Base-by-base conservation (phyloP, 1,140 invertebrate genomes). In the Euglossa dilemma region DNA sequence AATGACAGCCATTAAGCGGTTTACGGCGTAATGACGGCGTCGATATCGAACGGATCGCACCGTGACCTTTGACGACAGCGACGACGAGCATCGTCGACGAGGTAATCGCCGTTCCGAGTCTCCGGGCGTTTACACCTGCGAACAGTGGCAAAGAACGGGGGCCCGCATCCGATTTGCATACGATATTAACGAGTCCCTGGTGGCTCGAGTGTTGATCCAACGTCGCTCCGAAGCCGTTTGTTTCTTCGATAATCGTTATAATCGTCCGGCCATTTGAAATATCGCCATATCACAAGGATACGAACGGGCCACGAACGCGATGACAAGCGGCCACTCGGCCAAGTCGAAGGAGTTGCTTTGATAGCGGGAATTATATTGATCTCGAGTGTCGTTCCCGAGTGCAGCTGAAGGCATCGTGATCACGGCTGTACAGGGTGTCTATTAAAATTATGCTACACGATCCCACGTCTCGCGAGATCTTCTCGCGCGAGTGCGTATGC, bases 1-100 rank as follows among this genome's bases (percentile, higher is more conserved):
- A 84, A 84, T 74, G 83, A 75, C 71, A 57, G 52, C 43, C 78
- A 80, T 84, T 80, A 84, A 84, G 25, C 50, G 50, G 14, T 84
- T 84, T 84, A 84, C 82, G 82, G 80, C 64, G 54, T 84, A 80
- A 84, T 73, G 67, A 76, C 47, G 69, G 69, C 69, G 36, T 14
- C 9, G 25, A 80, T 84, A 70, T 64, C 64, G 75, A 78, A 71
- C 20, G 16, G 8, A 23, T 52, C 16, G n/a, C 36, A 25, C 43
- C 16, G 20, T 76, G 80, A 82, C 80, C 72, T 59, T 20, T 69
- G 73, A 50, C n/a, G 23, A 57, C 69, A 23, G 20, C 54, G 16
- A 8, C 57, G 23, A 1, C 47, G 25, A 64, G 63, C 45, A 20
- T 12, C 69, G 28, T 1, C 20, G 56, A 54, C 25, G 59, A 61